phyloP scores from a whole-genome alignment of 2,888 invertebrate species.

The Graphium colonna region DNA sequence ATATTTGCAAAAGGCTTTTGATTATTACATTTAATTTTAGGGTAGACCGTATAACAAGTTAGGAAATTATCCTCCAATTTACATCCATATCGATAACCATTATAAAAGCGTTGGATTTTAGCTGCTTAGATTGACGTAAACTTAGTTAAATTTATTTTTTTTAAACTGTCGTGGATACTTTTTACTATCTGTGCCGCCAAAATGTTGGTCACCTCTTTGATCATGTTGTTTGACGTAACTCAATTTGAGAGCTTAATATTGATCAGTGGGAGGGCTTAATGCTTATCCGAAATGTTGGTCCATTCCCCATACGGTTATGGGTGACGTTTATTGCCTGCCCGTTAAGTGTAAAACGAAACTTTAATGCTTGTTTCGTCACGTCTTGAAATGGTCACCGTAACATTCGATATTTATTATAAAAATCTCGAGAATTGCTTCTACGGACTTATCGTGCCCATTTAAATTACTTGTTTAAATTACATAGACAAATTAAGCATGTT shows the following conservation, averaged over 20 bases:
- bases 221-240: constrained; percentile 17
- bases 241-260: constrained; percentile 25
- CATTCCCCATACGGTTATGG: constrained; percentile 5
- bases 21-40: too few relatives aligned
- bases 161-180: too few relatives aligned
- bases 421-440: background rate
- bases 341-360: constrained; percentile 19
- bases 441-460: background rate
- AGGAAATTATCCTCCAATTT: too few relatives aligned
- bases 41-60: too few relatives aligned
- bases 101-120: too few relatives aligned
- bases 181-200: background rate
- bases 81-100: too few relatives aligned
- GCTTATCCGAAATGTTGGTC: constrained; percentile 18
- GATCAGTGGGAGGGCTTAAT: constrained; percentile 26
- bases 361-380: constrained; percentile 8
- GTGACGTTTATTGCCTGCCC: constrained; percentile 18
- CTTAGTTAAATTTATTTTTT: too few relatives aligned
- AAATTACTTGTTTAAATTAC: background rate
- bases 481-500: background rate
- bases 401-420: constrained; percentile 8
- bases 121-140: too few relatives aligned
- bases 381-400: constrained; percentile 1
- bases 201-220: constrained; percentile 15
- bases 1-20: too few relatives aligned